Conservation (phyloP, 2,797 vertebrate species). For the Kryptopterus vitreolus region DNA sequence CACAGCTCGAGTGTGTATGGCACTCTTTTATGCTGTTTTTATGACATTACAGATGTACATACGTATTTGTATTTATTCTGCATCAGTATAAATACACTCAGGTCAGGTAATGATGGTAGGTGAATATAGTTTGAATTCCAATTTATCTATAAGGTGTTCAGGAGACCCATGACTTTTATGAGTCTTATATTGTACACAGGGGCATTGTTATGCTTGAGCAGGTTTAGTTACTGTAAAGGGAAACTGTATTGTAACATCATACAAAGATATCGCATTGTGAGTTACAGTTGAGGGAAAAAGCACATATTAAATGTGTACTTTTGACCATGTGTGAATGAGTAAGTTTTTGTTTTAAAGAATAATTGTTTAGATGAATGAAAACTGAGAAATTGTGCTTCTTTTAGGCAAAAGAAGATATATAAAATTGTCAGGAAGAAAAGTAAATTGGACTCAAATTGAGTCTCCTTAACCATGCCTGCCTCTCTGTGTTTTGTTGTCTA, state of each 20-base stretch:
- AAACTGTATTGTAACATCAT: neutral
- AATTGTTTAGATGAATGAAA: neutral
- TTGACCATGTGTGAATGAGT: neutral
- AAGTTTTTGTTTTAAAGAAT: neutral
- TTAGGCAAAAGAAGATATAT: neutral
- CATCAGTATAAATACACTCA: neutral
- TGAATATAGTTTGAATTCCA: neutral
- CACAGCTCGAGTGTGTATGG: neutral
- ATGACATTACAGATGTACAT: neutral
- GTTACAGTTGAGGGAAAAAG: neutral
- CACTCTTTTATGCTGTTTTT: neutral
- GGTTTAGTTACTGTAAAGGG: neutral
- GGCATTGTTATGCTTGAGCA: neutral
- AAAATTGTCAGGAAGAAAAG: neutral
- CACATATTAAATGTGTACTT: neutral
- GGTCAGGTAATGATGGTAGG: neutral
- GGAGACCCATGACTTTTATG: neutral
- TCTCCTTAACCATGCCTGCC: no score
- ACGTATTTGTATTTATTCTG: neutral
- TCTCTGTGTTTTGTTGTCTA: slow-evolving; percentile 7
- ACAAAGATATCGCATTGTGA: neutral
- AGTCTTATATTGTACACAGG: neutral
- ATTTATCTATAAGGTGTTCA: neutral
- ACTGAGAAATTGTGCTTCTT: neutral
- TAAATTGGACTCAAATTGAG: neutral